Conservation (phyloP, 2,113 vertebrate genomes). For the Sturnus vulgaris region DNA sequence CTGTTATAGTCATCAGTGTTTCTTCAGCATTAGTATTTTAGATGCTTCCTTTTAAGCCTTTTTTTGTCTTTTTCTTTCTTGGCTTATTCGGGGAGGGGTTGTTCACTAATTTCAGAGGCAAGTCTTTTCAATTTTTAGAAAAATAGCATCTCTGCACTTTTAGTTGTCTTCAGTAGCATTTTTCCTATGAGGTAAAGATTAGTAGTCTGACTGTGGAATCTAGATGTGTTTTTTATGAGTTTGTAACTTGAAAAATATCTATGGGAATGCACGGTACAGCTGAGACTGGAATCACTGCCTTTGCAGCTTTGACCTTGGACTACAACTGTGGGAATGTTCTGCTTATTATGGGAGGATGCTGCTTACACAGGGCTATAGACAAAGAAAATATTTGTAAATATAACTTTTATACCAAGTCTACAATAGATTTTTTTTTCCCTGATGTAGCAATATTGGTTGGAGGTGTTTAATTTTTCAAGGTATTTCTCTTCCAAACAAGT, state of each 20-base stretch:
- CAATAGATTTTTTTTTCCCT: not conserved
- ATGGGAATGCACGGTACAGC: not conserved
- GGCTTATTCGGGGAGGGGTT: fast-evolving
- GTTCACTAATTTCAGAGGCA: not conserved
- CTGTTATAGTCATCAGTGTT: not conserved
- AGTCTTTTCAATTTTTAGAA: not conserved
- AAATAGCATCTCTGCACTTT: not conserved
- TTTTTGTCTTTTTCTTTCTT: not conserved
- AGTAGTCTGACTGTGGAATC: not conserved
- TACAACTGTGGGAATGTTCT: not conserved
- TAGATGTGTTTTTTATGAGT: not conserved
- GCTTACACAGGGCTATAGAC: not conserved
- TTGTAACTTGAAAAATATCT: not conserved
- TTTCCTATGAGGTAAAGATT: not conserved
- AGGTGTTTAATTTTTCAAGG: not conserved
- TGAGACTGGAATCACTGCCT: not conserved
- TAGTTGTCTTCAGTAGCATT: not conserved
- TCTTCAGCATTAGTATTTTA: not conserved
- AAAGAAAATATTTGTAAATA: not conserved
- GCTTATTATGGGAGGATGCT: not conserved
- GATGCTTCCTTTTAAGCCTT: not conserved
- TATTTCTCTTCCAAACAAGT: not conserved
- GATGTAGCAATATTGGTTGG: not conserved
- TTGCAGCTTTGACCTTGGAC: not conserved
- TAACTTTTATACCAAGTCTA: not conserved